A percentile compares a stretch with the other conserved stretches of the same genome.
phyloP scores from a whole-genome alignment of 2,113 vertebrate species.

The Saccopteryx leptura region DNA sequence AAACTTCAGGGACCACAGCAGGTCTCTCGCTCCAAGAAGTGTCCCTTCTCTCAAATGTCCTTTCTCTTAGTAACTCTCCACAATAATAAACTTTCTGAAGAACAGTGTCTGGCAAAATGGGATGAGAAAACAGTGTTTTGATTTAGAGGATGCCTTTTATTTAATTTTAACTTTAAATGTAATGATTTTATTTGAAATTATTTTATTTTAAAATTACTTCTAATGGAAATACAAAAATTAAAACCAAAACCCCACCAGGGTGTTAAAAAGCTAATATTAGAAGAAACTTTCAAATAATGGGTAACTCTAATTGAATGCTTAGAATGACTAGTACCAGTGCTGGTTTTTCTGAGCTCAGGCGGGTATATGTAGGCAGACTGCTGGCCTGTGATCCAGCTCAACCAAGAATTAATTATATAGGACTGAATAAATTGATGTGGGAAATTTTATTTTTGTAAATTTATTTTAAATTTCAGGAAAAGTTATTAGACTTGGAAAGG shows the following conservation, averaged over 20 bases:
- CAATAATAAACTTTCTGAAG: neutral
- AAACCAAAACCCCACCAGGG: neutral
- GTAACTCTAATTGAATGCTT: neutral
- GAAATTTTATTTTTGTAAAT: neutral
- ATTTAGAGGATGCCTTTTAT: neutral
- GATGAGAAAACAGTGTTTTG: neutral
- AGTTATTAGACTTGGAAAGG: neutral
- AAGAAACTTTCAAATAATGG: neutral
- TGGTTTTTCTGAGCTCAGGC: neutral
- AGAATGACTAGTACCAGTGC: neutral
- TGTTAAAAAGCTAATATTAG: neutral
- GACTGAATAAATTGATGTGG: neutral
- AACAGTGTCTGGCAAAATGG: neutral
- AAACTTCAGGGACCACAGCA: neutral
- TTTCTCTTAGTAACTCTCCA: neutral
- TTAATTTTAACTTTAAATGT: constrained; percentile 31
- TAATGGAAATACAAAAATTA: neutral
- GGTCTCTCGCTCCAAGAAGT: neutral
- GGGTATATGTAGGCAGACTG: neutral
- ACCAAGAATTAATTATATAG: neutral
- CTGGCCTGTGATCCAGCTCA: neutral
- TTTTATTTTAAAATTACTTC: neutral
- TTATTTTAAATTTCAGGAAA: neutral
- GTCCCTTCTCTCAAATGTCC: neutral
- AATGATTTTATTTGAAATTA: neutral